Conservation (phyloP, 2,113 vertebrate species). For the Trogon surrucura region DNA sequence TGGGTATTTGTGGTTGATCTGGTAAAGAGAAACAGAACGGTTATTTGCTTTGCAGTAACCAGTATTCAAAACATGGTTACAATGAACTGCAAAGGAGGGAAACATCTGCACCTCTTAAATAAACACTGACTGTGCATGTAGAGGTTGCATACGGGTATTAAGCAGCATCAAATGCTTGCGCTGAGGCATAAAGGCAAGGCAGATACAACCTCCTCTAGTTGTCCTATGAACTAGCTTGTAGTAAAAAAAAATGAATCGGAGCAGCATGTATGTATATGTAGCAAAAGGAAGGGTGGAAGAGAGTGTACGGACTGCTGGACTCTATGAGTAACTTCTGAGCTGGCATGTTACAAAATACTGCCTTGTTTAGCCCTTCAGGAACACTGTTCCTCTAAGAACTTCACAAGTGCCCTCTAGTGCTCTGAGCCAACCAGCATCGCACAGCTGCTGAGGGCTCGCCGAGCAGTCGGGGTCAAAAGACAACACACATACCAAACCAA, state of each 20-base stretch:
- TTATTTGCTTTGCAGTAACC: background rate
- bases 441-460: background rate
- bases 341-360: background rate
- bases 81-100: background rate
- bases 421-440: background rate
- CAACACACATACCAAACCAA: fast-evolving
- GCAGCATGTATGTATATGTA: background rate
- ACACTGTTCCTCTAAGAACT: background rate
- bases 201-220: background rate
- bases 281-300: background rate
- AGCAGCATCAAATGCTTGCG: background rate
- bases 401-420: conserved; percentile 59
- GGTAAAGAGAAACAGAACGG: conserved; percentile 28
- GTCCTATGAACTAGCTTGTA: background rate
- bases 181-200: background rate
- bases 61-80: background rate
- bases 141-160: background rate
- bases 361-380: background rate
- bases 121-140: background rate
- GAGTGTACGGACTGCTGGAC: fast-evolving
- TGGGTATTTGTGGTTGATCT: conserved; percentile 99
- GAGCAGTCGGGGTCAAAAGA: background rate
- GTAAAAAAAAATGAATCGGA: background rate
- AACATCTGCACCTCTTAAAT: background rate
- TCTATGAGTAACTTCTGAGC: background rate